Percentiles rank a stretch among this genome's conserved stretches.
These are phyloP conservation scores for Xiphophorus maculatus DNA, from an alignment of 2,113 vertebrate species.

Conservation along the genomic window DNA sequence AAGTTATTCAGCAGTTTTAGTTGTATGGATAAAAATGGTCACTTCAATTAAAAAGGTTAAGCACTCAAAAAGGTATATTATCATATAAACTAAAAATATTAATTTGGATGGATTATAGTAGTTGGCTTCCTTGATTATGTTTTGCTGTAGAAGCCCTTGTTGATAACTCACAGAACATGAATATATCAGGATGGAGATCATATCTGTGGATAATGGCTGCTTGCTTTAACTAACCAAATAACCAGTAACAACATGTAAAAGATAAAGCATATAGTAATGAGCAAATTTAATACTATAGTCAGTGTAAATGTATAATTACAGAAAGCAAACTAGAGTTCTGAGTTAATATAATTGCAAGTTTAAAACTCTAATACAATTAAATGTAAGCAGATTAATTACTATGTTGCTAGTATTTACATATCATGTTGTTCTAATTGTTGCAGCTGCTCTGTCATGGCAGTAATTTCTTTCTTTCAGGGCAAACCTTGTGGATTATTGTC, in stretches of 20 bases:
- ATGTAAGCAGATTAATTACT: neutral
- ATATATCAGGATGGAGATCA: neutral
- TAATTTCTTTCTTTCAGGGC: slow-evolving; percentile 8
- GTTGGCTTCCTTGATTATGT: no score
- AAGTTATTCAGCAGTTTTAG: no score
- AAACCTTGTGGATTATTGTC: slow-evolving; percentile 26
- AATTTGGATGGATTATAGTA: no score
- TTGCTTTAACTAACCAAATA: no score
- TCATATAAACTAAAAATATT: no score
- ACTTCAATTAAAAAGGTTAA: no score
- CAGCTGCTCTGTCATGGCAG: slow-evolving; percentile 3
- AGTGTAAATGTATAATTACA: neutral
- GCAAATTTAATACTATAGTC: neutral
- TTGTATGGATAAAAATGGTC: no score
- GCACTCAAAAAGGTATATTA: no score
- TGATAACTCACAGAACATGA: neutral
- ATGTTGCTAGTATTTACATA: neutral
- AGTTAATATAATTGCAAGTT: neutral
- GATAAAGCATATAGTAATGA: neutral
- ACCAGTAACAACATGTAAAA: no score
- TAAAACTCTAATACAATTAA: neutral
- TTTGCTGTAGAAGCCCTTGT: no score
- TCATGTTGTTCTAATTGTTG: neutral
- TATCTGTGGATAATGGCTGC: neutral
- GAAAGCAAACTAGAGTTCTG: neutral